Evolutionary conservation across 2,888 invertebrate species (phyloP), one percentile per base, ranked within the genome.

Genomic region (Eilema caniola): DNA sequence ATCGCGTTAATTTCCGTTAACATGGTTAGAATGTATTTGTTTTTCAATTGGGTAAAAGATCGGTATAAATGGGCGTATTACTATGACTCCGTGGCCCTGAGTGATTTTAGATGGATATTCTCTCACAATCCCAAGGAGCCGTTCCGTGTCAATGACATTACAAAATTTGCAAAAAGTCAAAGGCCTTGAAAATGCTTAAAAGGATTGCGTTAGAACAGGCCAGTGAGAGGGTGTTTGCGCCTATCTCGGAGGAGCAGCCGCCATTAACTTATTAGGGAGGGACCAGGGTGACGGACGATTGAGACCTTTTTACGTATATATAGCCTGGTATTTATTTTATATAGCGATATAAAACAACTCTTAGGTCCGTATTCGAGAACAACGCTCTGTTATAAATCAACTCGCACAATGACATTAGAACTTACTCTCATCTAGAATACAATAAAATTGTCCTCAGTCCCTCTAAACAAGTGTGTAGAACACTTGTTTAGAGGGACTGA

Each of bases 201-300:
- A 82, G 83, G 78, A 79, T 85, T 83, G 84, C 74, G 72, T 77
- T 85, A 85, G 84, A 86, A 86, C 86, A 83, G 81, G 82, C 73
- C 67, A 80, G 88, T 88, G 88, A 88, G 80, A 89, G 89, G 88
- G 87, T 85, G 85, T 87, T 83, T 85, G 87, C 87, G 79, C 88
- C 89, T 93, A 93, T 93, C 93, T 92, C 89, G 86, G 83, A 79
- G 82, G 83, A 87, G 82, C 92, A 92, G 92, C 77, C 89, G 76
- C 90, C 89, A 93, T 92, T 93, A 91, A 89, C 88, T 89, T 81
- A 76, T 83, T 79, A 76, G 77, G 85, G 76, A 56, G 23, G 10
- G 70, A 61, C 10, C 69, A 68, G 69, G 16, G 76, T 78, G 66
- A 66, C 10, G 24, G 62, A 53, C 37, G 56, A 33, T 25, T 72